Conservation (phyloP, 2,888 invertebrate genomes). For the Agrotis segetum region DNA sequence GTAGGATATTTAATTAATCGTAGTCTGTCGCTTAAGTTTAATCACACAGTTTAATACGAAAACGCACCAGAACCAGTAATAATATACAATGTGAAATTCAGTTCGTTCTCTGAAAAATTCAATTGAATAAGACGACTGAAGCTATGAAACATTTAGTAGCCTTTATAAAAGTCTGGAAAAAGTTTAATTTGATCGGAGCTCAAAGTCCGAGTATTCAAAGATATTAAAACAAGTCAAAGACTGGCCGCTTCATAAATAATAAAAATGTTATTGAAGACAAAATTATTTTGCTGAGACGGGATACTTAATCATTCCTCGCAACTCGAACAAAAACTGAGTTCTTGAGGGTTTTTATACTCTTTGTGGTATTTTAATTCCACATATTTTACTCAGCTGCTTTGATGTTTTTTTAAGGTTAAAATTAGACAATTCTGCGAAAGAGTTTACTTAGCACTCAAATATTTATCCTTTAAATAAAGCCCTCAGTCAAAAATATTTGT, state of each 20-base stretch:
- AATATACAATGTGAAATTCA: conserved; percentile 6
- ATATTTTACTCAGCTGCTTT: conserved; percentile 11
- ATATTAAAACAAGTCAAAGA: conserved; percentile 60
- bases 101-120: conserved; percentile 23
- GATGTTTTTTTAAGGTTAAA: not conserved
- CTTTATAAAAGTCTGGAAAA: conserved; percentile 34
- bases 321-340: conserved; percentile 47
- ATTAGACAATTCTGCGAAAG: not conserved
- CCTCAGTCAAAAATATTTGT: not conserved
- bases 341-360: conserved; percentile 32
- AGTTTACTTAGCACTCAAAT: not conserved
- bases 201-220: conserved; percentile 50
- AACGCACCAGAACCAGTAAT: not conserved
- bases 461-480: too few relatives aligned
- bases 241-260: conserved; percentile 60
- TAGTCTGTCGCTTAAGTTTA: conserved; percentile 12
- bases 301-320: conserved; percentile 51
- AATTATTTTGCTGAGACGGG: conserved; percentile 50
- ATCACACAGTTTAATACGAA: conserved; percentile 24
- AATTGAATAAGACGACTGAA: conserved; percentile 38
- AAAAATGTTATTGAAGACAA: conserved; percentile 56
- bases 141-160: conserved; percentile 42
- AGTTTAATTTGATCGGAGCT: conserved; percentile 53
- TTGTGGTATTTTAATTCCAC: conserved; percentile 33
- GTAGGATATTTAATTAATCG: conserved; percentile 35